Evolutionary conservation across 2,113 vertebrate genomes (phyloP).

Genomic region (Prionailurus bengalensis): DNA sequence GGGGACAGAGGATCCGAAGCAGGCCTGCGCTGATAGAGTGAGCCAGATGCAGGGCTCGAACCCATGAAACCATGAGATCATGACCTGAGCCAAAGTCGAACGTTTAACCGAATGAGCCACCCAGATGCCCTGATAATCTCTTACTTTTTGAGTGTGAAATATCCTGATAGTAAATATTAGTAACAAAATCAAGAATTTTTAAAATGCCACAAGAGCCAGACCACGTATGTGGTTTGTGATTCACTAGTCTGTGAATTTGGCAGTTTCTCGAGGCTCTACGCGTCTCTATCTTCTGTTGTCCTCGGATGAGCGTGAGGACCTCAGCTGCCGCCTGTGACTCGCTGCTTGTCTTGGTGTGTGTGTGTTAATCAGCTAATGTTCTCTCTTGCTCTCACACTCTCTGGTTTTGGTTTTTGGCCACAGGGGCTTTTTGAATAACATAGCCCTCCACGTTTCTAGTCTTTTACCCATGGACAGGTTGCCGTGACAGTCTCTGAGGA

Average conservation of each 20-base stretch:
- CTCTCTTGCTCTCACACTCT: background rate
- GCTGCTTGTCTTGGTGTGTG: background rate
- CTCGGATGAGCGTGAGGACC: background rate
- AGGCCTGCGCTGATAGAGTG: too few relatives aligned
- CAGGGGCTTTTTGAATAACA: background rate
- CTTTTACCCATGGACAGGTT: background rate
- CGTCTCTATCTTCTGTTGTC: background rate
- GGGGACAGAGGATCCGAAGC: too few relatives aligned
- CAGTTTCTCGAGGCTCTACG: background rate
- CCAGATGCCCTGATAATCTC: too few relatives aligned
- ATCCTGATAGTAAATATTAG: background rate
- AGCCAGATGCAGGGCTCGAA: too few relatives aligned
- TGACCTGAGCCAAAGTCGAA: too few relatives aligned
- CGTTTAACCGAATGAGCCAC: too few relatives aligned
- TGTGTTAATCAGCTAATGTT: background rate
- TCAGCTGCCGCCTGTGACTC: background rate
- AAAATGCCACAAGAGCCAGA: background rate
- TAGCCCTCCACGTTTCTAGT: background rate
- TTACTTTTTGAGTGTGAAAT: background rate
- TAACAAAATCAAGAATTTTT: slow-evolving; percentile 15
- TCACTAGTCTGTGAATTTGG: background rate
- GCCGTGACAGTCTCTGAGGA: background rate
- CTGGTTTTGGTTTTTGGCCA: background rate
- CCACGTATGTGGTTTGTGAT: background rate
- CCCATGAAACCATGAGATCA: too few relatives aligned